Evolutionary conservation across 1,140 invertebrate genomes (phyloP), one percentile per base, ranked within the genome.

Genomic region (Drosophila cardini): DNA sequence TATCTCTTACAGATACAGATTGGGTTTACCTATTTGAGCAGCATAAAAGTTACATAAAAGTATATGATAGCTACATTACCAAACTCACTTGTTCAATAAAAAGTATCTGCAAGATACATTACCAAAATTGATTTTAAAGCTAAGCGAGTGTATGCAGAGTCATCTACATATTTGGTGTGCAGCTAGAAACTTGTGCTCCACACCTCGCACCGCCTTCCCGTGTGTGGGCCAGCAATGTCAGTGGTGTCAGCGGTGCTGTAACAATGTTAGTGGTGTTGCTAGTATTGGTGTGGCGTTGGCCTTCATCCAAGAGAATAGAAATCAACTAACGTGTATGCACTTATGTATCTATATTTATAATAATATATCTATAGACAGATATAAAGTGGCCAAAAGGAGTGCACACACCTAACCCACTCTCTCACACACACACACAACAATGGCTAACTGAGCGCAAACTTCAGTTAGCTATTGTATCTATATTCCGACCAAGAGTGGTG

Each of bases 281-380:
- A 26, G 21, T 26, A 26, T 26, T 45, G 48, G 70, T 72, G 55
- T 67, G 68, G 21, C 48, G 84, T 72, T 80, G 84, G 82, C 83
- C 83, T 86, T 86, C 83, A 64, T 46, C 30, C 61, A 61, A 77
- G 67, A 87, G 76, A 86, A 83, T 89, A 79, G 64, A 80, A 71
- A 71, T 63, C 63, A 11, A 46, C 21, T 9, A 2, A 26, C 21
- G 21, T 26, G 21, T 15, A 53, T 52, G 16, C 30, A 45, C 16
- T 10, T 10, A 32, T 5, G 13, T 32, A 63, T 43, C 63, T 61
- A 64, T 11, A 34, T n/a, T 26, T 60, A 4, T 55, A 40, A 16
- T 50, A 40, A 10, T 61, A 4, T 36, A 36, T 53, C n/a, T 18
- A 11, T 69, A 15, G 53, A 43, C 38, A 60, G 70, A 68, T 72